phyloP scores from a whole-genome alignment of 2,888 invertebrate genomes.

The Drosophila incognita region DNA sequence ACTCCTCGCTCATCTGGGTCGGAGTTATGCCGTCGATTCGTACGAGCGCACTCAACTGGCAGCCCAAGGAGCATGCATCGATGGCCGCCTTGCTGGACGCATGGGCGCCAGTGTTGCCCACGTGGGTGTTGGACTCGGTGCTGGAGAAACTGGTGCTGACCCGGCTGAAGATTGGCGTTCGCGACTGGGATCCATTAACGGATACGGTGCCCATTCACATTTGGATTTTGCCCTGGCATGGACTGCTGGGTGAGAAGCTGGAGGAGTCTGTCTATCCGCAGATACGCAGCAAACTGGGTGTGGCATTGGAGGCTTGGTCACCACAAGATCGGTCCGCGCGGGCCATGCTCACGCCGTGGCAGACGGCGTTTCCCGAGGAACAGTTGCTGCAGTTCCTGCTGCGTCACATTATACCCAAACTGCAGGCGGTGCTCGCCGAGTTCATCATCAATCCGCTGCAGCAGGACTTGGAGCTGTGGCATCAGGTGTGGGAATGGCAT shows the following conservation, averaged over 20 bases:
- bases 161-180: constrained; percentile 90
- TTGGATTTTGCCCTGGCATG: constrained; percentile 99
- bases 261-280: constrained; percentile 91
- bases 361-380: constrained; percentile 89
- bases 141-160: constrained; percentile 94
- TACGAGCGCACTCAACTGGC: constrained; percentile 89
- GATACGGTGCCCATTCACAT: constrained; percentile 98
- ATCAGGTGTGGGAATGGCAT: constrained; percentile 97
- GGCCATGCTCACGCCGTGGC: constrained; percentile 96
- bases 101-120: constrained; percentile 93
- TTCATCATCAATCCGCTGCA: constrained; percentile 90
- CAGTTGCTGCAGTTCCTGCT: constrained; percentile 92
- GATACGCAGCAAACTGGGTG: constrained; percentile 95
- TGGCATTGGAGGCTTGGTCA: constrained; percentile 96
- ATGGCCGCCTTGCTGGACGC: constrained; percentile 92
- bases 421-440: constrained; percentile 90
- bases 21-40: constrained; percentile 94
- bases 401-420: constrained; percentile 95
- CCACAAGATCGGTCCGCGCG: constrained; percentile 97
- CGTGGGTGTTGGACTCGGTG: constrained; percentile 93
- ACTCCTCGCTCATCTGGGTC: constrained; percentile 94
- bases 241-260: constrained; percentile 89
- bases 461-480: constrained; percentile 94
- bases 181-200: constrained; percentile 97
- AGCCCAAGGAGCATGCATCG: constrained; percentile 91